Percentiles rank a stretch among this genome's conserved stretches.
Conservation (phyloP, 2,113 vertebrate species). For the Callipepla squamata region DNA sequence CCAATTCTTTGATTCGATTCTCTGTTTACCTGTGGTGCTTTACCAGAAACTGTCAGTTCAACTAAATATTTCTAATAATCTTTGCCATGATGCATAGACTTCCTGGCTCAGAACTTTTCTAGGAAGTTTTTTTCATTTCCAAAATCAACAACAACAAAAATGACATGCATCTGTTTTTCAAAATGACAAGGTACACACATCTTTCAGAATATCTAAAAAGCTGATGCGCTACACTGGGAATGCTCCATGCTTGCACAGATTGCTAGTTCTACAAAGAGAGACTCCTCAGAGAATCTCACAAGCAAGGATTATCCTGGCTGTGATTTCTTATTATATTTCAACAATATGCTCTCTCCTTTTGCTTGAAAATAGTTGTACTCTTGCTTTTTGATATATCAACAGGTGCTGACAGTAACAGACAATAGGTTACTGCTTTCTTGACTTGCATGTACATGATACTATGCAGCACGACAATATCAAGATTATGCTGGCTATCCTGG, state of each 20-base stretch:
- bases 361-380: not conserved
- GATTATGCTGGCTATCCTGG: not conserved
- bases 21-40: not conserved
- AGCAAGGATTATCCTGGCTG: not conserved
- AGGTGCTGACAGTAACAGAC: not conserved
- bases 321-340: not conserved
- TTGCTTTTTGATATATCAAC: not conserved
- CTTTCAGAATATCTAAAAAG: not conserved
- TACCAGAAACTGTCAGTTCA: not conserved
- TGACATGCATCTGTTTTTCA: not conserved
- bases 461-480: not conserved
- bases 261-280: not conserved
- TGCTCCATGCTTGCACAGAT: not conserved
- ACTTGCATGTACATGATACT: not conserved
- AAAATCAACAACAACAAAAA: not conserved
- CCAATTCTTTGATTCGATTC: not conserved
- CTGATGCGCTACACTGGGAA: not conserved
- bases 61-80: not conserved
- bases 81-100: not conserved
- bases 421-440: not conserved
- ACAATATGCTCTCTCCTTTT: not conserved
- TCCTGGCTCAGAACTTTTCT: not conserved
- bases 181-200: not conserved
- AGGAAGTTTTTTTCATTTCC: not conserved
- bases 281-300: not conserved